Evolutionary conservation across 2,113 vertebrate genomes (phyloP), one percentile per base, ranked within the genome.

Genomic region (Bufo gargarizans): DNA sequence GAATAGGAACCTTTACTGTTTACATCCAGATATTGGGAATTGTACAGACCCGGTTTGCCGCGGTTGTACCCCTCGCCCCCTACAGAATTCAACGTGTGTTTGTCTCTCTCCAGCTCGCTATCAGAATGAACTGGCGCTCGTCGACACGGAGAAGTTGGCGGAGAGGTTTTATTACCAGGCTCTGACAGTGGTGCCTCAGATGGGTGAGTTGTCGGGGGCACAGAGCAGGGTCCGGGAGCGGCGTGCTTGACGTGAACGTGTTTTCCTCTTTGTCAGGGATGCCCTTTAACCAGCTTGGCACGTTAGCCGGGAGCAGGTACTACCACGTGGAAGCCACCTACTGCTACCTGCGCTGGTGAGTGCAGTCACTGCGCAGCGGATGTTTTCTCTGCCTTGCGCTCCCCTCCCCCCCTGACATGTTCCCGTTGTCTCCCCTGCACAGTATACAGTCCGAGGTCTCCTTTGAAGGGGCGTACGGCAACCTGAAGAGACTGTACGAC

Each of bases 261-360:
- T 14, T 84, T 22, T 82, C 63, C 49, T 69, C 92, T 88, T 69
- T 72, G 63, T 2, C 92, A 99, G 98, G 98, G 85, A 99, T 99
- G 98, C 98, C 98, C 65, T 99, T 98, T 91, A 99, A 99, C 92
- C 98, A 99, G 86, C 94, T 99, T 87, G 98, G 98, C 63, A 99
- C 98, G 0, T 89, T 99, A 90, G 98, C 98, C 9, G 98, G 98
- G 81, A 98, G 97, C 93, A 99, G 97, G 72, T 98, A 97, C 93
- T 99, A 99, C 92, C 98, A 97, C 0, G 98, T 99, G 81, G 98
- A 99, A 91, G 98, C 98, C 0, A 99, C 97, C 6, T 99, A 99
- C 86, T 99, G 98, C 94, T 99, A 99, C 93, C 90, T 99, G 86
- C 98, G 98, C 91, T 99, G 98, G 98, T 99, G 89, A 97, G 97